Base-by-base conservation (phyloP, 2,113 vertebrate genomes). In the Hystrix cristata region DNA sequence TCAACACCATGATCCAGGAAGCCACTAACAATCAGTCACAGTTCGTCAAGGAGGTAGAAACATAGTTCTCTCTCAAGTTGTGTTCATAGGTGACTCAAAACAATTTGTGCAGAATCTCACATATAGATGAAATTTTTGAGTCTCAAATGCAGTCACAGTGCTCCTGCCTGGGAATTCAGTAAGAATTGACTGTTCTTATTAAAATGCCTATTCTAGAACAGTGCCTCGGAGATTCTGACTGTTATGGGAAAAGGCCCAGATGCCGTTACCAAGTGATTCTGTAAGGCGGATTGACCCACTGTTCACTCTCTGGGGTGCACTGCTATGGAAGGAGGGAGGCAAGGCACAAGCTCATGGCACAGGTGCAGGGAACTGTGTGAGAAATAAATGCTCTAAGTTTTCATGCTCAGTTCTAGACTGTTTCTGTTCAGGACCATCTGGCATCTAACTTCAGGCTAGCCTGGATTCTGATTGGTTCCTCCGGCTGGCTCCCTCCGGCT, bases 181-280 rank as follows among this genome's bases (percentile, higher is more conserved):
- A 29, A 84, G 76, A 86, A 87, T 67, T 4, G 53, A 43, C 72
- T 92, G 74, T 79, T 80, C 53, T 78, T 83, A 92, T 72, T n/a
- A 85, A 94, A 84, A 71, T 81, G 23, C 4, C 53, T 48, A 53
- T 88, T 92, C 64, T 34, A 86, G 64, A 65, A 48, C 12, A 43
- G 29, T 13, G 8, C 15, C 31, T 29, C 57, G 74, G 86, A 90
- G 80, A 57, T 65, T 60, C 83, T 48, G 23, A 48, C 48, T 53
- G 10, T 64, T 57, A 53, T 5, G 48, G 48, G 25, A 79, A 76
- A 34, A 89, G 60, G 48, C 38, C 23, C 7, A 48, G 43, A 65
- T 48, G 2, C 82, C 46, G 51, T 74, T 18, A 23, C 29, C 15
- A 72, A 65, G 43, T 43, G 27, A 82, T 72, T 88, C 34, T 18